Evolutionary conservation across 2,113 vertebrate genomes (phyloP).

Genomic region (Egretta garzetta): DNA sequence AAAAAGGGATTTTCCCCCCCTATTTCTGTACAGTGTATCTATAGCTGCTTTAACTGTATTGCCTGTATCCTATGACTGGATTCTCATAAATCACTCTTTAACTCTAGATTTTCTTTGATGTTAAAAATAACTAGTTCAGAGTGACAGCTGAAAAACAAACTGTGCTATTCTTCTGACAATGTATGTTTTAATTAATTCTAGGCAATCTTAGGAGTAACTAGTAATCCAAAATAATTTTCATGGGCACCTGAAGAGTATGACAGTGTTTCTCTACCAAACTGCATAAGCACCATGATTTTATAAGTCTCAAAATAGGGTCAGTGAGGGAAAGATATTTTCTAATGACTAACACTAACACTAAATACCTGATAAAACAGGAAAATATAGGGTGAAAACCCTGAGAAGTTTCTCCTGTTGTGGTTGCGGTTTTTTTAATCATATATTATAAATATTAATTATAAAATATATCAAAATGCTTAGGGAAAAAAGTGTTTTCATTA

Average conservation of each 20-base stretch:
- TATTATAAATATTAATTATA: neutral
- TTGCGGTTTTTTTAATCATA: neutral
- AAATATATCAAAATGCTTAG: neutral
- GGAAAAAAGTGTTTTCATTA: neutral
- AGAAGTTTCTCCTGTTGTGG: neutral
- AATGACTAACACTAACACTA: neutral
- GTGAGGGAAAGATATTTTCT: neutral
- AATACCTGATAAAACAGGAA: neutral
- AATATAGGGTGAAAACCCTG: neutral
- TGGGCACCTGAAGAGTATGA: neutral
- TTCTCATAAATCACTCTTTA: neutral
- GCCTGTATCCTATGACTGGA: neutral
- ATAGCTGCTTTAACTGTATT: neutral
- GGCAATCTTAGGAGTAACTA: neutral
- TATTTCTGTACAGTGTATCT: neutral
- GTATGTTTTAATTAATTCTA: neutral
- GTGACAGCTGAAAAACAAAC: neutral
- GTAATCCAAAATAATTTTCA: neutral
- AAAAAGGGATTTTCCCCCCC: accelerated
- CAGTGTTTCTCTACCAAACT: neutral
- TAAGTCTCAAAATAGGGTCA: neutral
- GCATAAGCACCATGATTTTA: neutral
- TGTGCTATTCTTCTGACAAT: neutral
- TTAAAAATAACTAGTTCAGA: neutral
- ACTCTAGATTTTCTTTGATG: neutral